Conservation (phyloP, 2,113 vertebrate species). For the Suncus etruscus region DNA sequence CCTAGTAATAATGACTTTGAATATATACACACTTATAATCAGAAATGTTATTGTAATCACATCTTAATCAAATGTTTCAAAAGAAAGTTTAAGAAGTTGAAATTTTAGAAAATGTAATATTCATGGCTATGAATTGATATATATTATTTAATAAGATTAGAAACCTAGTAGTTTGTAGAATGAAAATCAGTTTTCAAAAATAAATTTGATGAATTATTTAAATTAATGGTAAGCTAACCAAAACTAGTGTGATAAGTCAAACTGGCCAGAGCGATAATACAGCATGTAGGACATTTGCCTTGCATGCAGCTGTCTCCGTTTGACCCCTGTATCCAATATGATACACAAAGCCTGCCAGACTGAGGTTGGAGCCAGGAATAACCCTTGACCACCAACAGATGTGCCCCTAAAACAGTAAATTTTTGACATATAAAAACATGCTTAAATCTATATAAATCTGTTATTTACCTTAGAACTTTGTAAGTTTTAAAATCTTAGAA, state of each 20-base stretch:
- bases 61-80: constrained; percentile 15
- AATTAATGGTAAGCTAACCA: neutral
- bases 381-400: too few relatives aligned
- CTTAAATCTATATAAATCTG: neutral
- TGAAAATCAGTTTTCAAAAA: neutral
- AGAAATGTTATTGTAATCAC: neutral
- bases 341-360: too few relatives aligned
- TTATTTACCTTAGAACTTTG: neutral
- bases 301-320: too few relatives aligned
- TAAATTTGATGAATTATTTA: neutral
- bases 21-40: neutral
- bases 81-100: neutral
- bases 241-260: neutral
- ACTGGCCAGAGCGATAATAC: too few relatives aligned
- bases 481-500: neutral
- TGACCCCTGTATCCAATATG: too few relatives aligned
- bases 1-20: neutral
- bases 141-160: neutral
- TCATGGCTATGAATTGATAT: neutral
- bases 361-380: too few relatives aligned
- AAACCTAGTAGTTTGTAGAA: neutral
- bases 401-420: too few relatives aligned
- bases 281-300: too few relatives aligned
- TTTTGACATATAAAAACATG: constrained; percentile 22
- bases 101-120: neutral